These are phyloP conservation scores for Synergus umbraculus DNA, from an alignment of 2,888 invertebrate genomes.

Conservation along the genomic window DNA sequence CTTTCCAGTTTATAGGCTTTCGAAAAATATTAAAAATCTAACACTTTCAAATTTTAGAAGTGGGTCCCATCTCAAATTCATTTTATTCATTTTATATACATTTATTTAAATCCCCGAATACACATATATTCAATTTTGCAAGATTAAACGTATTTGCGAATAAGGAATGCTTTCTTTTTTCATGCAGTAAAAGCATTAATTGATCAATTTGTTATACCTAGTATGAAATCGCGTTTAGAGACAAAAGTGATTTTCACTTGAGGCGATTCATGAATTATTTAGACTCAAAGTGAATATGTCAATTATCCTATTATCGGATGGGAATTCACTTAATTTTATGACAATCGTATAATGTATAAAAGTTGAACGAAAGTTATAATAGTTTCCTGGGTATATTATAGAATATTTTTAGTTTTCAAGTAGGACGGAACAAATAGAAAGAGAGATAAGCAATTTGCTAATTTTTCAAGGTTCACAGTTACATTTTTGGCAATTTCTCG, in stretches of 20 bases:
- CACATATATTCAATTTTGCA: background rate
- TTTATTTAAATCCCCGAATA: too few species aligned
- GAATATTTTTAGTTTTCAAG: background rate
- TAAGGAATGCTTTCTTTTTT: background rate
- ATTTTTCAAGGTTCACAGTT: slow-evolving; percentile 23
- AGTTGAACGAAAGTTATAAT: background rate
- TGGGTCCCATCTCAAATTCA: too few species aligned
- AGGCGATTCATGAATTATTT: background rate
- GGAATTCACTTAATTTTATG: background rate
- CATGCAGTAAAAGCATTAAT: background rate
- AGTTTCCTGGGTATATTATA: background rate
- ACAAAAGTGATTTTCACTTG: background rate
- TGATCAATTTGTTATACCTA: background rate
- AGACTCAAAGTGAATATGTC: background rate
- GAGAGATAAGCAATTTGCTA: background rate
- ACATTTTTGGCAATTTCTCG: slow-evolving; percentile 14
- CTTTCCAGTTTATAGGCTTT: too few species aligned
- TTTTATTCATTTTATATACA: too few species aligned
- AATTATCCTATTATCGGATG: background rate
- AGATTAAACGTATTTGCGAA: background rate
- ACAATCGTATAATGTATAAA: background rate
- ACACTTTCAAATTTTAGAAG: too few species aligned
- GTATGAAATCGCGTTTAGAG: background rate
- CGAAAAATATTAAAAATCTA: too few species aligned
- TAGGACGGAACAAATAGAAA: background rate